Conservation (phyloP, 1,140 invertebrate species). For the Drosophila varians region DNA sequence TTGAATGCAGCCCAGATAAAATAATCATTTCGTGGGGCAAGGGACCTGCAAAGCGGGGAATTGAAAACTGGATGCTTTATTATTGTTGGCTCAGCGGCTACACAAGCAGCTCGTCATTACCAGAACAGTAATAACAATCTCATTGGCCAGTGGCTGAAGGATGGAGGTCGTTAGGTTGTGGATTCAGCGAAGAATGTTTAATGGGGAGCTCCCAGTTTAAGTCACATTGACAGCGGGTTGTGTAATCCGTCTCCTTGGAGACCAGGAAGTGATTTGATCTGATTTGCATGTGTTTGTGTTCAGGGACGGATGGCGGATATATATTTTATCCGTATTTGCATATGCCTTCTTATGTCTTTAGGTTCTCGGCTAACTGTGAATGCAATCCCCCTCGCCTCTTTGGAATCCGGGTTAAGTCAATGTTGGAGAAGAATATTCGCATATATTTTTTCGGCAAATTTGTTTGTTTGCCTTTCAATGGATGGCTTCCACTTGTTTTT, state of each 20-base stretch:
- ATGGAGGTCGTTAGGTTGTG: background rate
- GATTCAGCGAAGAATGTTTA: background rate
- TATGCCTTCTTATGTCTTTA: conserved; percentile 63
- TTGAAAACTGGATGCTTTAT: conserved; percentile 26
- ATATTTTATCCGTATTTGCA: conserved; percentile 64
- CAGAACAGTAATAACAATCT: conserved; percentile 32
- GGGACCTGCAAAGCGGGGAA: background rate
- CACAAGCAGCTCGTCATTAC: conserved; percentile 65
- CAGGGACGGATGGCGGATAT: background rate
- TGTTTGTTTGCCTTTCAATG: conserved; percentile 47
- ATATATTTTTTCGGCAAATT: conserved; percentile 39
- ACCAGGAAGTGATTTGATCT: conserved; percentile 29
- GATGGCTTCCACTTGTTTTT: conserved; percentile 16
- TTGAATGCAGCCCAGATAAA: conserved; percentile 47
- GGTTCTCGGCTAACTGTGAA: conserved; percentile 32
- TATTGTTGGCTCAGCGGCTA: conserved; percentile 72
- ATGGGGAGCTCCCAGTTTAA: conserved; percentile 37
- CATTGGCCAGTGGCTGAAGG: conserved; percentile 7
- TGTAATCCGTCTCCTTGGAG: conserved; percentile 58
- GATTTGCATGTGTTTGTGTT: conserved; percentile 38
- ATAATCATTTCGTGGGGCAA: conserved; percentile 40
- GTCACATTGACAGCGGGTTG: conserved; percentile 71
- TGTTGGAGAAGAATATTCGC: conserved; percentile 19
- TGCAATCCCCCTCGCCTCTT: conserved; percentile 15
- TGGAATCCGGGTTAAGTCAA: conserved; percentile 48